Base-by-base conservation (phyloP, 1,140 invertebrate species). In the Megathymus violae region DNA sequence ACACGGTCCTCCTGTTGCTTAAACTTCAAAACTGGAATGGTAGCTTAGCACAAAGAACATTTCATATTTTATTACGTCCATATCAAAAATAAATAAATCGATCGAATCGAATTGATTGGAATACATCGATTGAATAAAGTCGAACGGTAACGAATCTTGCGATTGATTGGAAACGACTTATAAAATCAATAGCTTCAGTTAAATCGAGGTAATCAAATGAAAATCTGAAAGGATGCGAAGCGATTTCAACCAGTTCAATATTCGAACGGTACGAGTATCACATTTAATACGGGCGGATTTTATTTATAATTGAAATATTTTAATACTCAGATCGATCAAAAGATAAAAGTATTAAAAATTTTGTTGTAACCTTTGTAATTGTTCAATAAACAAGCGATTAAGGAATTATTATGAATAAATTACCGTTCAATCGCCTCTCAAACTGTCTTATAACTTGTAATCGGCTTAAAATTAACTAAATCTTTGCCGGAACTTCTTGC, bases 401-500 rank as follows among this genome's bases (percentile, higher is more conserved):
- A 61, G 47, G 15, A 14, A 31, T 50, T 65, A 69, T 48, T 31
- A 54, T 40, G 36, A 58, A 61, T 62, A 64, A 64, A 51, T 65
- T 69, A 52, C 41, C 31, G 43, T n/a, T 5, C 44, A 38, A 64
- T 58, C 41, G 27, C 44, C 44, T 51, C 64, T 34, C 38, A 5
- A 34, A 58, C 43, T 59, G 22, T 41, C 25, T 44, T 58, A 5
- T 59, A 47, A 22, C 41, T 27, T 62, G 40, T 69, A 69, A 69
- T 65, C 44, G 51, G 38, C 44, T 62, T 69, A 43, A 65, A 44
- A 61, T 54, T 46, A 16, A 43, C 48, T 52, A 64, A 69, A 64
- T 41, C 34, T 64, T 41, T 48, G n/a, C n/a, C n/a, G 27, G 52
- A 60, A 43, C 11, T 59, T 46, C 11, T 64, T 47, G 51, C 15